Evolutionary conservation across 2,888 invertebrate genomes (phyloP).

Genomic region (Lamellibrachia columna): DNA sequence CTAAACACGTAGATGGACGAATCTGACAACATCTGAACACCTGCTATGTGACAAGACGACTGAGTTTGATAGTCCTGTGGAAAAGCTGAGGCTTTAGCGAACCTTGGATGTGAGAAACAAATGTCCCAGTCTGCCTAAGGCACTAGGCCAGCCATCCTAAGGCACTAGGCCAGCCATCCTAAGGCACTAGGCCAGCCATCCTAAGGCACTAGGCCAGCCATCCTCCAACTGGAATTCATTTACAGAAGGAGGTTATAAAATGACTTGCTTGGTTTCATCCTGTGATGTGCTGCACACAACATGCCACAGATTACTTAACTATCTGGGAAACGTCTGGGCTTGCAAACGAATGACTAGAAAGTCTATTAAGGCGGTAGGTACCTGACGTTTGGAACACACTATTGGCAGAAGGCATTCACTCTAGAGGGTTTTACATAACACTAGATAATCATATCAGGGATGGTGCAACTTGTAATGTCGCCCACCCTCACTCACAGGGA

Average conservation of each 20-base stretch:
- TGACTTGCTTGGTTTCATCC: background rate
- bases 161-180: background rate
- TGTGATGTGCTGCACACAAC: background rate
- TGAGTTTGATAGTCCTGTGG: background rate
- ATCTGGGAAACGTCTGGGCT: background rate
- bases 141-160: background rate
- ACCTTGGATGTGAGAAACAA: background rate
- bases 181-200: background rate
- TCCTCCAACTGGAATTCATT: background rate
- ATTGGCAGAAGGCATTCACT: background rate
- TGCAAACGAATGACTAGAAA: background rate
- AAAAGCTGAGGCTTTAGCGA: background rate
- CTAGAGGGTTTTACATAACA: background rate
- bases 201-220: background rate
- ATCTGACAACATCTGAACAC: background rate
- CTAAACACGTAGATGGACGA: background rate
- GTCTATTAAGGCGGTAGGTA: background rate
- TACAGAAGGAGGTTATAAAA: background rate
- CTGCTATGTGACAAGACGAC: background rate
- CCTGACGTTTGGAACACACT: background rate
- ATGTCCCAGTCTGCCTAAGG: background rate
- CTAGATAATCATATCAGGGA: too few species aligned
- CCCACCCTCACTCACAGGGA: too few species aligned
- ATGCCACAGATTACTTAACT: background rate
- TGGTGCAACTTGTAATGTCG: too few species aligned